These are phyloP conservation scores for Pocillopora grandis DNA, from an alignment of 92 coral and sea anemone genomes.

Conservation along the genomic window DNA sequence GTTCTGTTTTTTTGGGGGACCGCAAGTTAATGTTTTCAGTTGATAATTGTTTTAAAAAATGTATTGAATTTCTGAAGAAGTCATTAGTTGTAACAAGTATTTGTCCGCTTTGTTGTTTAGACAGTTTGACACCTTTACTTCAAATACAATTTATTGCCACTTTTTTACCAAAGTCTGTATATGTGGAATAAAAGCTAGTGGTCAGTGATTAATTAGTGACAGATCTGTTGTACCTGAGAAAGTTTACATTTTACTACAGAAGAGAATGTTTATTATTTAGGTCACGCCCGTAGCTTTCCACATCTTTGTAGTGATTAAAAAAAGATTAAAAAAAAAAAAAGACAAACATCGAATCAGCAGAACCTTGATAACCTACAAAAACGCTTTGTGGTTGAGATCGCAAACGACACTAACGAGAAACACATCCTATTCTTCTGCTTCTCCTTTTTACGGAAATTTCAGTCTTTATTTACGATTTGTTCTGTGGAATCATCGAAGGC, in stretches of 20 bases:
- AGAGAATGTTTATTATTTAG: background rate
- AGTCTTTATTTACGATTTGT: background rate
- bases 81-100: background rate
- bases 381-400: too few species aligned
- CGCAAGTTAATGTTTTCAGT: background rate
- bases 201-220: too few species aligned
- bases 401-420: too few species aligned
- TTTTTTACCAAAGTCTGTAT: background rate
- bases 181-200: background rate
- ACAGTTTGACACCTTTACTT: conserved; percentile 14
- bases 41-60: background rate
- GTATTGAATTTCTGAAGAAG: background rate
- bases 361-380: too few species aligned
- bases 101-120: background rate
- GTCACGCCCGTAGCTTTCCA: too few species aligned
- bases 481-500: background rate
- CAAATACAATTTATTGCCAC: background rate
- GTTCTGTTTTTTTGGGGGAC: background rate
- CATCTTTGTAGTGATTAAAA: too few species aligned
- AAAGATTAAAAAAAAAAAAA: too few species aligned
- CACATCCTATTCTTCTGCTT: too few species aligned
- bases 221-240: background rate
- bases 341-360: too few species aligned
- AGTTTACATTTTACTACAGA: background rate
- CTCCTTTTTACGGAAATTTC: too few species aligned